These are phyloP conservation scores for Brenthis hecate DNA, from an alignment of 2,888 invertebrate species.

Conservation along the genomic window DNA sequence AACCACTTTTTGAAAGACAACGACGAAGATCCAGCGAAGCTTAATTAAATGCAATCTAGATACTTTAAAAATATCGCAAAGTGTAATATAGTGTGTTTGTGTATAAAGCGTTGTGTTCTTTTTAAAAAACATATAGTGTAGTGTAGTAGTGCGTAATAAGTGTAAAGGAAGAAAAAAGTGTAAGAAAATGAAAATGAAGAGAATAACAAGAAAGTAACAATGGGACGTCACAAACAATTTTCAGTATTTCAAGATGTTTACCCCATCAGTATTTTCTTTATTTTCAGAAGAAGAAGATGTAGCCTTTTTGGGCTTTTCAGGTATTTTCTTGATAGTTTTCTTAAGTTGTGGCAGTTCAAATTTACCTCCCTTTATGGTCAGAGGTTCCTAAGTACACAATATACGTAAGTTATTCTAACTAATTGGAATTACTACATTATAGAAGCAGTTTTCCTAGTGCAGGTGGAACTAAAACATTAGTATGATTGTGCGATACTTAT, in stretches of 20 bases:
- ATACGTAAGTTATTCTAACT: slow-evolving; percentile 52
- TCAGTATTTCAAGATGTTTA: slow-evolving; percentile 55
- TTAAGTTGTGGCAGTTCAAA: slow-evolving; percentile 76
- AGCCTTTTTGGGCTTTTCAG: slow-evolving; percentile 68
- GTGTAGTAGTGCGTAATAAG: slow-evolving; percentile 19
- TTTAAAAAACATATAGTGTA: slow-evolving; percentile 26
- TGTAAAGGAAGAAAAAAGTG: slow-evolving; percentile 25
- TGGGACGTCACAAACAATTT: slow-evolving; percentile 38
- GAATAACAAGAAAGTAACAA: slow-evolving; percentile 11
- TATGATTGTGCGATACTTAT: slow-evolving; percentile 51
- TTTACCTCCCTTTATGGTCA: slow-evolving; percentile 74
- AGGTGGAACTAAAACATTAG: slow-evolving; percentile 53
- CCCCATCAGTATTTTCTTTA: slow-evolving; percentile 59
- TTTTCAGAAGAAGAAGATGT: slow-evolving; percentile 45
- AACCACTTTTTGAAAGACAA: slow-evolving; percentile 41
- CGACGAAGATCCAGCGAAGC: slow-evolving; percentile 47
- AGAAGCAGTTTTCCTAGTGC: slow-evolving; percentile 55
- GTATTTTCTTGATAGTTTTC: slow-evolving; percentile 71
- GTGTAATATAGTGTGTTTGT: slow-evolving; percentile 2
- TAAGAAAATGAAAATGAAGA: slow-evolving; percentile 33
- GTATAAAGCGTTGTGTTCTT: slow-evolving; percentile 5
- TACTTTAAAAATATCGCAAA: slow-evolving; percentile 24
- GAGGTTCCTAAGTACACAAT: slow-evolving; percentile 73
- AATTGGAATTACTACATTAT: slow-evolving; percentile 50
- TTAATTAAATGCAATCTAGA: slow-evolving; percentile 2